Evolutionary conservation across 2,113 vertebrate genomes (phyloP).

Genomic region (Prolemur simus): DNA sequence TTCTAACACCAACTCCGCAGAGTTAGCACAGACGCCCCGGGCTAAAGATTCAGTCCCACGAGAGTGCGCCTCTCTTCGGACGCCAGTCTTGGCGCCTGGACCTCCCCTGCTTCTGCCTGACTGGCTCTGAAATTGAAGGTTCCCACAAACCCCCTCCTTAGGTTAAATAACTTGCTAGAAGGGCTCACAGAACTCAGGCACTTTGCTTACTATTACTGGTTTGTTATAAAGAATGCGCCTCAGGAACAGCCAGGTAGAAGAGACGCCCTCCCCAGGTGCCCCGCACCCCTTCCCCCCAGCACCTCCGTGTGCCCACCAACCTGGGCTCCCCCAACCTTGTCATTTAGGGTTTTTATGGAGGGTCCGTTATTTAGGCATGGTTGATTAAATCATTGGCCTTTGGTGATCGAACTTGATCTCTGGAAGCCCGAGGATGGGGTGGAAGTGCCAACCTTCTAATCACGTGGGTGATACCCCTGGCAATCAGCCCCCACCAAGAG

Average conservation of each 20-base stretch:
- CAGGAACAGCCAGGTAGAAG: background rate
- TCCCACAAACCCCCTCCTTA: background rate
- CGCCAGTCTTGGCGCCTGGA: background rate
- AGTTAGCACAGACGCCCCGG: background rate
- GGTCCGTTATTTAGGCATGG: no score
- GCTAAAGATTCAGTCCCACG: background rate
- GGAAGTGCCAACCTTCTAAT: background rate
- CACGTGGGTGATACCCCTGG: background rate
- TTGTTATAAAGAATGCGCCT: background rate
- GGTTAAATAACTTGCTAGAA: background rate
- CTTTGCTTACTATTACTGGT: background rate
- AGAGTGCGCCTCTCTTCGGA: background rate
- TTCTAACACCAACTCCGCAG: background rate
- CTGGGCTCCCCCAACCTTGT: background rate
- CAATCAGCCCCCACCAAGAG: background rate
- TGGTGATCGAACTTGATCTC: accelerated
- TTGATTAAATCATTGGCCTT: background rate
- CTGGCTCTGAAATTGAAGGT: background rate
- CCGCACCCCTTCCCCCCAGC: accelerated
- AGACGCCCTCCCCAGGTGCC: background rate
- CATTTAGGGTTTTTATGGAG: background rate
- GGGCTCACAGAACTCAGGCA: background rate
- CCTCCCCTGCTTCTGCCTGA: background rate
- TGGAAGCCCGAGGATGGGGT: background rate
- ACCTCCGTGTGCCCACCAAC: background rate